These are phyloP conservation scores for Dyspetes luteomarginatus DNA, from an alignment of 2,888 invertebrate species.

Conservation along the genomic window DNA sequence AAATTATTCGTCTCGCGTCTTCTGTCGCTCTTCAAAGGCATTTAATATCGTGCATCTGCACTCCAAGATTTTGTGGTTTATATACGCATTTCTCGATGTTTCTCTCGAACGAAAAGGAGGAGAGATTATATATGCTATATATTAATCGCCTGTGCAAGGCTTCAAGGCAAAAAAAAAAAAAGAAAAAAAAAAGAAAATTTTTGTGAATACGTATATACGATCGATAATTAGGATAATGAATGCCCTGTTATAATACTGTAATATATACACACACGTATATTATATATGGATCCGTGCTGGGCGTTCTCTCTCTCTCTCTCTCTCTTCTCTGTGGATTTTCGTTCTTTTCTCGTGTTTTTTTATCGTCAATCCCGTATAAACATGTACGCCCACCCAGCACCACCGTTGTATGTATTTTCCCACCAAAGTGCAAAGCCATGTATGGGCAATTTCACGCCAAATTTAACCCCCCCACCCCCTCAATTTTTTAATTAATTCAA, in stretches of 20 bases:
- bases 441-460: background rate
- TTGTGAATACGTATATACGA: constrained; percentile 35
- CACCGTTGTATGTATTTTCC: constrained; percentile 55
- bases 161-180: constrained; percentile 12
- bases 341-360: constrained; percentile 55
- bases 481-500: background rate
- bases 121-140: background rate
- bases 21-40: no score
- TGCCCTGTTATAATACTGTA: constrained; percentile 55
- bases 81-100: constrained; percentile 16
- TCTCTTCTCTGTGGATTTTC: constrained; percentile 47
- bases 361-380: constrained; percentile 62
- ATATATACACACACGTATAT: background rate
- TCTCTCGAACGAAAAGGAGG: background rate
- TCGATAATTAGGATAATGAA: constrained; percentile 62
- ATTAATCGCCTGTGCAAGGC: constrained; percentile 14
- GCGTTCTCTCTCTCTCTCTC: background rate
- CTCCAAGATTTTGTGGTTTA: background rate
- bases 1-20: no score
- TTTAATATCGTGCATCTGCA: no score
- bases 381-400: constrained; percentile 59
- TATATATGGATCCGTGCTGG: constrained; percentile 42
- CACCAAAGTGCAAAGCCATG: constrained; percentile 47
- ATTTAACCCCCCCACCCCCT: no score
- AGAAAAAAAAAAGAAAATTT: constrained; percentile 24